These are phyloP conservation scores for Vanessa tameamea DNA, from an alignment of 1,140 invertebrate species.

Conservation along the genomic window DNA sequence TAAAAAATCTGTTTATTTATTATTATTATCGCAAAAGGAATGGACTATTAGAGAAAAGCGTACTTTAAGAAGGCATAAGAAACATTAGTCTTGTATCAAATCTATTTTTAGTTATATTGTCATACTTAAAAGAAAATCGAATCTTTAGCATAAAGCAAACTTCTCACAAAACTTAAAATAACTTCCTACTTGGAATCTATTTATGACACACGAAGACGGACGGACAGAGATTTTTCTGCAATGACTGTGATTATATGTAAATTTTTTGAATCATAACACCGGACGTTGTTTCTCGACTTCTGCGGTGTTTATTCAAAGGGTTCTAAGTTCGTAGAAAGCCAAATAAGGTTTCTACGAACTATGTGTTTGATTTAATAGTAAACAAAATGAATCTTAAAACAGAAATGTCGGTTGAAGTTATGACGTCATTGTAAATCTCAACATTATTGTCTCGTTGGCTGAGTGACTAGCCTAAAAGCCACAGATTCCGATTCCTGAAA, in stretches of 20 bases:
- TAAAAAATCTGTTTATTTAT: no score
- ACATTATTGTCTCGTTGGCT: no score
- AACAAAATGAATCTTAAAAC: conserved; percentile 5
- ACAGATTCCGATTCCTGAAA: no score
- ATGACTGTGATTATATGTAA: conserved; percentile 61
- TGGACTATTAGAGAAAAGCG: no score
- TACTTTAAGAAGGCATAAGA: no score
- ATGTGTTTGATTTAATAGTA: conserved; percentile 16
- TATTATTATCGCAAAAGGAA: no score
- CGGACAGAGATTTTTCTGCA: conserved; percentile 60
- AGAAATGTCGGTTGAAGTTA: conserved; percentile 10
- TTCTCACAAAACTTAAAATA: not conserved
- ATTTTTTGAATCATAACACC: conserved; percentile 59
- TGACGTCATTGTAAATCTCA: not conserved
- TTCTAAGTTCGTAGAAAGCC: conserved; percentile 46
- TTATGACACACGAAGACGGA: conserved; percentile 57
- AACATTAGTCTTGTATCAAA: no score
- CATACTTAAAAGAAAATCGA: not conserved
- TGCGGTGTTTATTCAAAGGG: conserved; percentile 35
- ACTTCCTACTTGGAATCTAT: conserved; percentile 42
- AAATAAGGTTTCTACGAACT: conserved; percentile 24
- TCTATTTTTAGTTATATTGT: no score
- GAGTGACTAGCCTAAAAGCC: no score
- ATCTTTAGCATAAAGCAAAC: not conserved
- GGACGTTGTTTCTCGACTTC: conserved; percentile 37